These are phyloP conservation scores for Pherbina coryleti DNA, from an alignment of 2,888 invertebrate species.

Conservation along the genomic window DNA sequence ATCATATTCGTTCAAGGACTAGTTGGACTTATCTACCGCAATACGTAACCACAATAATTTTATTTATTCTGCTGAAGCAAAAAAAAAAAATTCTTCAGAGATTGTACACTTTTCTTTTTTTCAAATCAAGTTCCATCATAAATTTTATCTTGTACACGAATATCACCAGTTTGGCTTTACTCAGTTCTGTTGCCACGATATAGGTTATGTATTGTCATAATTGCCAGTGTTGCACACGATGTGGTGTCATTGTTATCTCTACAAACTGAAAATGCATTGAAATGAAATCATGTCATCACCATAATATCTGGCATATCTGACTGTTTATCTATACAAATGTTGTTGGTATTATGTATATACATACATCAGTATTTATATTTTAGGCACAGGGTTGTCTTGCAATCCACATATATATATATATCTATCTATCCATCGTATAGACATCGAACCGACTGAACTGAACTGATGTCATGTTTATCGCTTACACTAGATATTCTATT, in stretches of 20 bases:
- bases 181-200: not conserved
- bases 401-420: not conserved
- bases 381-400: conserved; percentile 32
- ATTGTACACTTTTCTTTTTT: not conserved
- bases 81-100: not conserved
- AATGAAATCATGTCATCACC: conserved; percentile 55
- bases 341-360: not conserved
- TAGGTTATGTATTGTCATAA: not conserved
- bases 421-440: conserved; percentile 12
- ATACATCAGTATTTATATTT: conserved; percentile 10
- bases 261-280: conserved; percentile 51
- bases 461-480: conserved; percentile 37
- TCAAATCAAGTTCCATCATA: not conserved
- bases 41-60: too few species aligned
- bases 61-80: too few species aligned
- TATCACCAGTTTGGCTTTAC: not conserved
- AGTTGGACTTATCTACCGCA: too few species aligned
- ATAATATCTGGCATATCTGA: conserved; percentile 1
- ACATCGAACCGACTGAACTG: not conserved
- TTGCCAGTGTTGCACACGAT: not conserved
- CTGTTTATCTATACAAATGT: conserved; percentile 6
- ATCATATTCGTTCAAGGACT: too few species aligned
- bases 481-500: not conserved
- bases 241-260: conserved; percentile 51
- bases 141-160: not conserved